Conservation (phyloP, 1,140 invertebrate genomes). For the Sitophilus oryzae region DNA sequence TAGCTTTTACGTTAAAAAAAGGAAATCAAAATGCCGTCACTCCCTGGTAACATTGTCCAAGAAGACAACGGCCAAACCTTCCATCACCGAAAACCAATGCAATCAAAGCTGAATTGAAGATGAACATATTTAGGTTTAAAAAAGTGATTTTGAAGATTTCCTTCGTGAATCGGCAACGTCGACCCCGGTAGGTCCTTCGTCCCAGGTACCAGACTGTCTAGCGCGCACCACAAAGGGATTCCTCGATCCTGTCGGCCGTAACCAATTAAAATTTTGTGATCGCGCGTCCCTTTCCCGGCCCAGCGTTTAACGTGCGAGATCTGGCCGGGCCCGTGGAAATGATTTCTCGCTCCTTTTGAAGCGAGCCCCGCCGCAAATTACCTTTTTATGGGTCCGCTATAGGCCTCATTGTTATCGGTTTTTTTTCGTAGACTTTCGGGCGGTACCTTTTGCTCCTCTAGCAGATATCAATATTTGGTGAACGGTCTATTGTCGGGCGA, state of each 20-base stretch:
- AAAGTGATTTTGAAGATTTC: too few species aligned
- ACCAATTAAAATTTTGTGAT: conserved; percentile 36
- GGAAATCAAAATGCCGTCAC: too few species aligned
- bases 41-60: too few species aligned
- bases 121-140: too few species aligned
- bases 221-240: neutral
- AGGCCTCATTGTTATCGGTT: conserved; percentile 22
- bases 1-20: too few species aligned
- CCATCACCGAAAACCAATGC: too few species aligned
- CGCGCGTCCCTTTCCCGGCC: conserved; percentile 26
- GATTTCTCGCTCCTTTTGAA: conserved; percentile 31
- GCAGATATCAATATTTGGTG: conserved; percentile 23
- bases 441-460: conserved; percentile 7
- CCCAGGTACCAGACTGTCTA: conserved; percentile 24
- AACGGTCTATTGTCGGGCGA: conserved; percentile 14
- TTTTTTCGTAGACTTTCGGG: conserved; percentile 18
- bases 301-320: conserved; percentile 29
- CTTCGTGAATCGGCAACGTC: too few species aligned
- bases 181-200: too few species aligned
- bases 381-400: conserved; percentile 28
- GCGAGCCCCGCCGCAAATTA: conserved; percentile 26
- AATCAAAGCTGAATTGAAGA: too few species aligned
- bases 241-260: conserved; percentile 20
- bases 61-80: too few species aligned
- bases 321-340: conserved; percentile 14